Evolutionary conservation across 2,113 vertebrate species (phyloP).

Genomic region (Dascyllus trimaculatus): DNA sequence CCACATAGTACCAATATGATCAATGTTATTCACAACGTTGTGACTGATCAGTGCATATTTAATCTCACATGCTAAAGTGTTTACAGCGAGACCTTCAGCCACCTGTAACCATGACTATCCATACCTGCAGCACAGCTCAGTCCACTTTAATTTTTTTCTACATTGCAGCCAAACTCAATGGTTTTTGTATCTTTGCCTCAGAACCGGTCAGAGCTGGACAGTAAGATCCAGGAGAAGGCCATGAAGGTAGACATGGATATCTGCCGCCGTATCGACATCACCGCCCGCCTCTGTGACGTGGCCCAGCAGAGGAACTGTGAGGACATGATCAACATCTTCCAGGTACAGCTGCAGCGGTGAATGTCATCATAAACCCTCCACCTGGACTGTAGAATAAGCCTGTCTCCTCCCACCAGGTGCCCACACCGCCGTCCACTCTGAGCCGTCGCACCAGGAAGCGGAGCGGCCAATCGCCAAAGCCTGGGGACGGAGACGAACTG

Average conservation of each 20-base stretch:
- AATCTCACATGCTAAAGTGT: too few relatives aligned
- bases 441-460: slow-evolving; percentile 66
- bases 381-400: not conserved
- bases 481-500: slow-evolving; percentile 73
- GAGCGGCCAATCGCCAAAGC: slow-evolving; percentile 57
- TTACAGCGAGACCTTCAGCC: too few relatives aligned
- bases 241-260: slow-evolving; percentile 99
- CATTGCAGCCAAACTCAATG: too few relatives aligned
- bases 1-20: too few relatives aligned
- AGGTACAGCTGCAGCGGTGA: slow-evolving; percentile 80
- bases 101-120: too few relatives aligned
- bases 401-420: slow-evolving; percentile 57
- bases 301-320: slow-evolving; percentile 97
- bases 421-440: slow-evolving; percentile 81
- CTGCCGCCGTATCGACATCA: slow-evolving; percentile 96
- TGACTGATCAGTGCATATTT: too few relatives aligned
- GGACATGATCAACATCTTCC: slow-evolving; percentile 94
- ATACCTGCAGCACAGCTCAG: too few relatives aligned
- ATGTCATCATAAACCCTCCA: rapidly evolving
- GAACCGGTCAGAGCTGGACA: slow-evolving; percentile 94
- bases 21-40: too few relatives aligned
- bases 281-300: slow-evolving; percentile 93
- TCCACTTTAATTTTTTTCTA: too few relatives aligned
- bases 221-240: slow-evolving; percentile 97
- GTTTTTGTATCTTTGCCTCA: slow-evolving; percentile 37